Base-by-base conservation (phyloP, 2,888 invertebrate genomes). In the Ophioninae sp. region DNA sequence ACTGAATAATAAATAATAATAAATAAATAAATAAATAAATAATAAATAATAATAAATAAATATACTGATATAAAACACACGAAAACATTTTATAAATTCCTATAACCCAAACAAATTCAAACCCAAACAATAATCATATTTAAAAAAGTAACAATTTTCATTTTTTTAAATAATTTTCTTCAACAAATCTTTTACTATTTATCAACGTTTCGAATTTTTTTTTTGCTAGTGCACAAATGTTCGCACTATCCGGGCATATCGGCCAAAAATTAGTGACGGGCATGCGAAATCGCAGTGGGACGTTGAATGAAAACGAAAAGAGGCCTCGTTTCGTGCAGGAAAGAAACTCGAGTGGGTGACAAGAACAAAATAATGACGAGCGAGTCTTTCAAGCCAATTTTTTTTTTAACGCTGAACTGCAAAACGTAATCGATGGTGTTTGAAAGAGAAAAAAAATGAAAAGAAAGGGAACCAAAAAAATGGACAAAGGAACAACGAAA, bases 251-350 rank as follows among this genome's bases (percentile, higher is more conserved):
- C 51, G 51, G 6, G 61, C 17, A 20, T 71, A 71, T 71, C 20
- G 17, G 39, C 13, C 44, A 13, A 59, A 67, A 67, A 67, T 79
- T 37, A 61, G 79, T 67, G 56, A 22, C 69, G 64, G 64, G 22
- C 39, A 44, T 61, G 37, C 44, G 22, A 23, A 39, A 51, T 44
- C 56, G 58, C 65, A 13, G 73, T 61, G 67, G 58, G 67, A 73
- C 41, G 72, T 5, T 44, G 41, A 79, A 79, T 73, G 73, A 67
- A 67, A 22, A 56, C 37, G 22, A 73, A 63, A 61, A 65, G 37
- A n/a, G 8, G 20, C 10, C 22, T 59, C 20, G 20, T 13, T 7
- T 37, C 2, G 9, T 56, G 30, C 37, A 39, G 37, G 10, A 51
- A 64, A 37, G 56, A 37, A 30, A 51, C 13, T n/a, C 51, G 9